phyloP scores from a whole-genome alignment of 2,797 vertebrate species.

The Microcaecilia unicolor region DNA sequence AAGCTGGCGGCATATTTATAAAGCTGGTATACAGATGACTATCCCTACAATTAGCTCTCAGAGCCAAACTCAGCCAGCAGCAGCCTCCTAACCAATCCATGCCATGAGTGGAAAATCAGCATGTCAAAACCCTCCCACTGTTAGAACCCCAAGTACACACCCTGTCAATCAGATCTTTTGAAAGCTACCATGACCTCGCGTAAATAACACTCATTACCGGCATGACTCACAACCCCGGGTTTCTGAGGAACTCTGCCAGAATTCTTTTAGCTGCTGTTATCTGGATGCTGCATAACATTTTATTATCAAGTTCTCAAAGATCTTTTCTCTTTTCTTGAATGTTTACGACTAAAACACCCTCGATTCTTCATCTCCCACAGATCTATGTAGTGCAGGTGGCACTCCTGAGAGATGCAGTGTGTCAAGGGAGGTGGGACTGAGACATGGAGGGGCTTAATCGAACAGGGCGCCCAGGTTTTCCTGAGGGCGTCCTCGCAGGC shows the following conservation, averaged over 20 bases:
- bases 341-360: no score
- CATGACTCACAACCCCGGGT: background rate
- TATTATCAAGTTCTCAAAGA: background rate
- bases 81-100: fast-evolving
- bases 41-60: background rate
- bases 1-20: background rate
- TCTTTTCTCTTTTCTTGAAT: background rate
- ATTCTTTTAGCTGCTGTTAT: no score
- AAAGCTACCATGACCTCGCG: background rate
- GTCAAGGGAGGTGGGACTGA: no score
- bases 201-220: background rate
- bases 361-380: no score
- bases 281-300: background rate
- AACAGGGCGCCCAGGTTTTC: no score
- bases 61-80: background rate
- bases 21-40: background rate
- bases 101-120: background rate
- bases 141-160: fast-evolving
- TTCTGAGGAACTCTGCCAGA: background rate
- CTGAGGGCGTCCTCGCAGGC: no score
- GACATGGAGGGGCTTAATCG: no score
- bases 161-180: background rate
- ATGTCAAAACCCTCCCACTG: background rate
- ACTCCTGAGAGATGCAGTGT: no score
- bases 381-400: no score